Evolutionary conservation across 64 coral and sea anemone genomes (phyloP).

Genomic region (Acropora tenuis): DNA sequence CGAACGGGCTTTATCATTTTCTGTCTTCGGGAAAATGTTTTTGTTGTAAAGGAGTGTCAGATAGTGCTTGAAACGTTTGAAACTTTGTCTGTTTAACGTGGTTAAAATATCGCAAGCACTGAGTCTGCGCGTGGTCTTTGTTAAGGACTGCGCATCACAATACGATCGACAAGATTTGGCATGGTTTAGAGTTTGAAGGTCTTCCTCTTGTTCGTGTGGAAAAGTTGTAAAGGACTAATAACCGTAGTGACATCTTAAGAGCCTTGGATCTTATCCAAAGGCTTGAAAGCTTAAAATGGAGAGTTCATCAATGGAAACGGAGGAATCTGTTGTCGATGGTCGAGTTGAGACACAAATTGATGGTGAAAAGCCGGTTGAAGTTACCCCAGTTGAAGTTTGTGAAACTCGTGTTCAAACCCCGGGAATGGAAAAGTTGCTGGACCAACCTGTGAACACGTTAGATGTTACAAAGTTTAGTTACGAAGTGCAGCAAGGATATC

Average conservation of each 20-base stretch:
- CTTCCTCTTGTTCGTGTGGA: conserved; percentile 8
- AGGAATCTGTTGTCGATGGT: conserved; percentile 23
- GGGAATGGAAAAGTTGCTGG: conserved; percentile 64
- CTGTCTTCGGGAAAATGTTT: neutral
- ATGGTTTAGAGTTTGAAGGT: neutral
- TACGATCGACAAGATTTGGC: conserved; percentile 23
- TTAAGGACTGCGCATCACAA: conserved; percentile 41
- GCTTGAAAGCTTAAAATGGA: conserved; percentile 25
- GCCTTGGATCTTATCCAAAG: neutral
- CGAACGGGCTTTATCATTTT: neutral
- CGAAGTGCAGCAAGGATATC: conserved; percentile 95
- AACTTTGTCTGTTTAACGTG: neutral
- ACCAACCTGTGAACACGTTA: conserved; percentile 47
- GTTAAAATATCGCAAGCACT: conserved; percentile 3
- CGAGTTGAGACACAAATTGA: neutral
- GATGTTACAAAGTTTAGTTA: conserved; percentile 87
- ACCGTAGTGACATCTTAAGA: neutral
- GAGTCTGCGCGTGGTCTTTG: conserved; percentile 45
- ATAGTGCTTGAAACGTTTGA: neutral
- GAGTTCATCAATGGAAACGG: conserved; percentile 32
- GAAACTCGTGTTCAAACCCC: conserved; percentile 70
- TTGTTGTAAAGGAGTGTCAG: neutral
- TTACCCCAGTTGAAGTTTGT: conserved; percentile 58
- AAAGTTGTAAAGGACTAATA: neutral
- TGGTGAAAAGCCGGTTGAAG: neutral